Evolutionary conservation across 2,113 vertebrate species (phyloP), one percentile per base, ranked within the genome.

Genomic region (Zosterops borbonicus): DNA sequence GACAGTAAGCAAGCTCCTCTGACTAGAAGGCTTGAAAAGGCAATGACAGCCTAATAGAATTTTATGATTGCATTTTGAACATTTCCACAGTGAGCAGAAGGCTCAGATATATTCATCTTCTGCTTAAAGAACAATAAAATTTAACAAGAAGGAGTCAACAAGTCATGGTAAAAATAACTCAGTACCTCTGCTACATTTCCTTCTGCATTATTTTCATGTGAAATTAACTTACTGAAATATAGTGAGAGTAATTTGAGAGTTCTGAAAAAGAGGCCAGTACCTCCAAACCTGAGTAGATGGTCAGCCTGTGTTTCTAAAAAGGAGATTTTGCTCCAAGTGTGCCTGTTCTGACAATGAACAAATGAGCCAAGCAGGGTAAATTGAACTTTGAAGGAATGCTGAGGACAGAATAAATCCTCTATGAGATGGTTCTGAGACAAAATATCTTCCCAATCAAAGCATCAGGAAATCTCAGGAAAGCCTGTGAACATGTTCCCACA

Each of bases 1-100:
- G 82, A 75, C 0, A 1, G 76, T 75, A 90, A 90, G 79, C 9
- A 90, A 86, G 44, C 16, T 92, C 8, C 83, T 90, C 76, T 84
- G 71, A 83, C 39, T 84, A 89, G 81, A 89, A 82, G 78, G 41
- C 73, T 73, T 94, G 83, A 87, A 94, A 93, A 95, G 76, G 80
- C 52, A 84, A 82, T 81, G 64, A 68, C 88, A 95, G 29, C 2
- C 2, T 92, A 90, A 96, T 67, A 75, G 80, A 71, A 82, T 90
- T 96, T 96, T 92, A 78, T 95, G 14, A 95, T 90, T 92, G 87
- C 53, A 73, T 81, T 94, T 82, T 90, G 92, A 83, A 41, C 52
- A 81, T 84, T 93, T 89, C 52, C 65, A 75, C 64, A 64, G 56
- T 52, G 41, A 80, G 69, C 49, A 93, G 73, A 84, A 74, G 56